Percentiles rank a stretch among this genome's conserved stretches.
These are phyloP conservation scores for Scolanthus callimorphus DNA, from an alignment of 92 coral and sea anemone genomes.

Conservation along the genomic window DNA sequence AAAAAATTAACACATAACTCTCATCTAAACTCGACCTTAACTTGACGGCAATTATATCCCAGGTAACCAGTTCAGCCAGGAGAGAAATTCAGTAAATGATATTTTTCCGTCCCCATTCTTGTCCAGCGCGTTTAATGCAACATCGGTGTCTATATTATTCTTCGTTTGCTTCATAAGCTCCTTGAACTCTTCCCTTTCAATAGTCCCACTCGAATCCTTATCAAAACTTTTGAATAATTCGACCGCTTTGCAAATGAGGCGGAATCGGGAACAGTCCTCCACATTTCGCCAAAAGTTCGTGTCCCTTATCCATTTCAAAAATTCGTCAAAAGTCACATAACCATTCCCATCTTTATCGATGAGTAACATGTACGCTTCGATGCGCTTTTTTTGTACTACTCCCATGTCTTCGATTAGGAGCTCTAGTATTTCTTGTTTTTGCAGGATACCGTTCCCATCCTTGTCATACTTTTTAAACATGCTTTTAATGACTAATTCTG, in stretches of 20 bases:
- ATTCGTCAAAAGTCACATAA: constrained; percentile 69
- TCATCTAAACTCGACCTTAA: no score
- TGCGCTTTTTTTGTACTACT: constrained; percentile 56
- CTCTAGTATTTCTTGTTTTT: constrained; percentile 42
- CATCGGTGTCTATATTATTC: constrained; percentile 32
- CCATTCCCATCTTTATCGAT: constrained; percentile 92
- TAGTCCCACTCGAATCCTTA: constrained; percentile 67
- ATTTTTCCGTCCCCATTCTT: constrained; percentile 83
- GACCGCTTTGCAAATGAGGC: constrained; percentile 66
- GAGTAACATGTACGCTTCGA: constrained; percentile 57
- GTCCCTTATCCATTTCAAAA: constrained; percentile 66
- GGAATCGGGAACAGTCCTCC: constrained; percentile 58
- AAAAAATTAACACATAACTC: no score
- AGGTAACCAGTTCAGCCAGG: constrained; percentile 58
- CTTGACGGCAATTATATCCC: no score
- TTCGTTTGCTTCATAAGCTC: constrained; percentile 48
- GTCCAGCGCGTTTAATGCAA: constrained; percentile 56
- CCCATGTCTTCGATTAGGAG: constrained; percentile 72
- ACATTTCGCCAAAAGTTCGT: constrained; percentile 49
- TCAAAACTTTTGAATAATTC: constrained; percentile 76
- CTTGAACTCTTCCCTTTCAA: constrained; percentile 71
- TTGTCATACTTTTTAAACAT: constrained; percentile 75
- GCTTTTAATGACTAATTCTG: constrained; percentile 74
- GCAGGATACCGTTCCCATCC: constrained; percentile 62
- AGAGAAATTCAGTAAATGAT: constrained; percentile 82